These are phyloP conservation scores for Antheraea pernyi DNA, from an alignment of 1,140 invertebrate species.

Conservation along the genomic window DNA sequence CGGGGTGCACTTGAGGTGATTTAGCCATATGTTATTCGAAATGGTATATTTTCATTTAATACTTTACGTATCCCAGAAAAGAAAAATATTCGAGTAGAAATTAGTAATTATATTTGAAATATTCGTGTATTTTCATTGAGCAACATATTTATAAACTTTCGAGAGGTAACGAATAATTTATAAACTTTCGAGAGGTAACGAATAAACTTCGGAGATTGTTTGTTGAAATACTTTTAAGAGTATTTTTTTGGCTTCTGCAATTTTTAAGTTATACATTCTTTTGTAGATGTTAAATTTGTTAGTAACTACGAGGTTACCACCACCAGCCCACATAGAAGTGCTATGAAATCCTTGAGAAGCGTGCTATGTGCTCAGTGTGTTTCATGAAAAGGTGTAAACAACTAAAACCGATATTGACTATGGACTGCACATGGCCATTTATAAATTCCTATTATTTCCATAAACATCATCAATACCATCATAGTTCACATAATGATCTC, in stretches of 20 bases:
- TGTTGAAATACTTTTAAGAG: not conserved
- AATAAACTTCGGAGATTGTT: not conserved
- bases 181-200: too few species aligned
- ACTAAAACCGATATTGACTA: constrained; percentile 16
- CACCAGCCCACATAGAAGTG: constrained; percentile 16
- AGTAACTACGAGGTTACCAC: not conserved
- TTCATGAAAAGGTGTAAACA: constrained; percentile 12
- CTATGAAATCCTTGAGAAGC: constrained; percentile 16
- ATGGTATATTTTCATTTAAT: too few species aligned
- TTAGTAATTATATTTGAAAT: too few species aligned
- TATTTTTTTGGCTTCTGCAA: not conserved
- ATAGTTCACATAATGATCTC: too few species aligned
- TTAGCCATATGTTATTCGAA: too few species aligned
- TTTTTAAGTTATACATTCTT: not conserved
- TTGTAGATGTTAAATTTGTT: not conserved
- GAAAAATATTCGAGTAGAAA: too few species aligned
- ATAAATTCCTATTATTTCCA: too few species aligned
- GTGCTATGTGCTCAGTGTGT: constrained; percentile 19
- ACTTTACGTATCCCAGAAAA: too few species aligned
- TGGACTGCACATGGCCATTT: constrained; percentile 12
- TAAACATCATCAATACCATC: too few species aligned
- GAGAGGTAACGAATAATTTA: not conserved
- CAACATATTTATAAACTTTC: too few species aligned
- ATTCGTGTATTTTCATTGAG: too few species aligned
- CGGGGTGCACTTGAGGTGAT: too few species aligned